Evolutionary conservation across 1,140 invertebrate species (phyloP), one percentile per base, ranked within the genome.

Genomic region (Prorops nasuta): DNA sequence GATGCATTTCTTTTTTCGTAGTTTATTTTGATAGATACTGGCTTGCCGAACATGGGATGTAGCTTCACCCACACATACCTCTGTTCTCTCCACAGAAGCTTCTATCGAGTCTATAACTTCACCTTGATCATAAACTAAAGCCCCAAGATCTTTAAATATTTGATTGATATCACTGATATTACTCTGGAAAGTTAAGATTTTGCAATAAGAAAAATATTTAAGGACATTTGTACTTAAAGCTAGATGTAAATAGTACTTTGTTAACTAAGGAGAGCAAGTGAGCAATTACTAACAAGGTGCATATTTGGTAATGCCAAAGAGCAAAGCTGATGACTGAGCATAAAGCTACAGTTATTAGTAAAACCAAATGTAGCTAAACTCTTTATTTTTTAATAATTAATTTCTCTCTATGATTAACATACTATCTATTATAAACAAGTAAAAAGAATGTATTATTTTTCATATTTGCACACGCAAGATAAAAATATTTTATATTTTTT

Each of bases 71-170:
- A 98, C 94, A 64, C 90, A 88, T 41, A 92, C 84, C 50, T 88
- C 84, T n/a, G 96, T 88, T 63, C 84, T 84, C 74, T 98, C 96
- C 32, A 98, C 91, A 67, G 89, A 93, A 1, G 94, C 91, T 80
- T 99, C 96, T 67, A 99, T 99, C 22, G 92, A 96, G 71, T 98
- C 95, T 44, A 99, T 86, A 3, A 92, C 85, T 63, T 96, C 88
- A n/a, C 94, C 95, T 78, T 99, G 97, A 54, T 98, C 92, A 71
- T 98, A 95, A 14, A 99, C 95, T 73, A 99, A 81, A 38, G 91
- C 86, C 3, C 95, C 96, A 38, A 99, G 81, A 69, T 98, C 96
- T 81, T 96, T 98, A 76, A 98, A 99, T 63, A 99, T 98, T 78
- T 97, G 88, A 79, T 98, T 98, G 12, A 98, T 94, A 69, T 95